These are phyloP conservation scores for Cabera pusaria DNA, from an alignment of 2,888 invertebrate genomes.

Conservation along the genomic window DNA sequence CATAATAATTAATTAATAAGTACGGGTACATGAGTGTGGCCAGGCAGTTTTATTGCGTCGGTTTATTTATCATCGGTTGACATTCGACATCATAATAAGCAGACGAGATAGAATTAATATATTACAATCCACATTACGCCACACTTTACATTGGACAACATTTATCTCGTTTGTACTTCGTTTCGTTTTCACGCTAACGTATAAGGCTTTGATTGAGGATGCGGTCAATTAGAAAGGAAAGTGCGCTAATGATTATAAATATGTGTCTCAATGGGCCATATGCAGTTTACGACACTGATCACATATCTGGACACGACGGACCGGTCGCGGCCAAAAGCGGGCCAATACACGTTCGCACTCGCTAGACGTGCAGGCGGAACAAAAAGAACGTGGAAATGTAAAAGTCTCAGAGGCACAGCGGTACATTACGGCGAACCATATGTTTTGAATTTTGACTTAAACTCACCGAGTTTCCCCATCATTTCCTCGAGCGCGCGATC, in stretches of 20 bases:
- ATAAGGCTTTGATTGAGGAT: slow-evolving; percentile 16
- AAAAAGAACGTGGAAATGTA: slow-evolving; percentile 40
- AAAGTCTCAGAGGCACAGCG: slow-evolving; percentile 36
- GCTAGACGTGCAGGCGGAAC: slow-evolving; percentile 25
- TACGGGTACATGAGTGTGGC: too few relatives aligned
- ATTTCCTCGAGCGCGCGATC: slow-evolving; percentile 86
- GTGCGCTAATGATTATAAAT: slow-evolving; percentile 32
- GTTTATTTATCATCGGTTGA: slow-evolving; percentile 13
- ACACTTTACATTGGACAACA: slow-evolving; percentile 2
- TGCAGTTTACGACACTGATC: slow-evolving; percentile 39
- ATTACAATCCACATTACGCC: slow-evolving; percentile 3
- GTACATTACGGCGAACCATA: slow-evolving; percentile 42
- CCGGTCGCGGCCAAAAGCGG: slow-evolving; percentile 42
- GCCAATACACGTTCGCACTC: slow-evolving; percentile 36
- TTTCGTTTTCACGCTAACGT: slow-evolving; percentile 7
- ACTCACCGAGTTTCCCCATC: slow-evolving; percentile 86
- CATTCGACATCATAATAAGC: slow-evolving; percentile 8
- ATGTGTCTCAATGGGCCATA: slow-evolving; percentile 30
- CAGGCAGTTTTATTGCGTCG: not conserved
- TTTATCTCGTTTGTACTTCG: slow-evolving; percentile 5
- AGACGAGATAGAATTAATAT: slow-evolving; percentile 2
- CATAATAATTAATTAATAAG: too few relatives aligned
- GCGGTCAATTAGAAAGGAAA: slow-evolving; percentile 46
- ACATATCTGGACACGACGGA: slow-evolving; percentile 44
- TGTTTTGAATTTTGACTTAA: slow-evolving; percentile 39